Evolutionary conservation across 1,140 invertebrate genomes (phyloP), one percentile per base, ranked within the genome.

Genomic region (Cydia amplana): DNA sequence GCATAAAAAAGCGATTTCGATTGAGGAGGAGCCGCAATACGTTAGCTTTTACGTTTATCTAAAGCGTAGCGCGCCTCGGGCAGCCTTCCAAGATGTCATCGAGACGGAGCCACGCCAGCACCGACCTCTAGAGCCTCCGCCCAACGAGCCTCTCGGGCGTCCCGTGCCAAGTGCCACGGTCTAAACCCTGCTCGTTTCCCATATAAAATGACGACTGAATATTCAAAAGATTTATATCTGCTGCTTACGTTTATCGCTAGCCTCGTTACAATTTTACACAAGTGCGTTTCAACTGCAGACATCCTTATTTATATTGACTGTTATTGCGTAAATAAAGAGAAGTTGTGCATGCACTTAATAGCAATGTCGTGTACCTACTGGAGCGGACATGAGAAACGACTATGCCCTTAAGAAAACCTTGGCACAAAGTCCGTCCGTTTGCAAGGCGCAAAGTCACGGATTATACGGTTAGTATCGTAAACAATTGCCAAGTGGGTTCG

Each of bases 11-110:
- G 28, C 7, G n/a, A 40, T 70, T 73, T 55, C 74, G 72, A 70
- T 72, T 23, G 20, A 5, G 55, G 4, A 36, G 32, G n/a, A 78
- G 64, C 75, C 77, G 82, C 80, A 84, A 83, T 85, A 85, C 80
- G 84, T 84, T 81, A 76, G 73, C 73, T 80, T 88, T 87, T 88
- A 89, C 70, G 81, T 87, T 87, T 88, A 89, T 87, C 85, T 86
- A 80, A 85, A 87, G 87, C 82, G 82, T 82, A 86, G 84, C 86
- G 86, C 87, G 87, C 88, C 88, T 80, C 81, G 87, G 89, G 88
- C 89, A 90, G 81, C 82, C 72, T 85, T 89, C 88, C 88, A 90
- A 89, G 83, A 80, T 81, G 79, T 82, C 83, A 81, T 84, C 79
- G 81, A 80, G 79, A 78, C 77, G 80, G 74, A 74, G 79, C 76